phyloP scores from a whole-genome alignment of 2,797 vertebrate genomes.

The Holocentrus rufus region DNA sequence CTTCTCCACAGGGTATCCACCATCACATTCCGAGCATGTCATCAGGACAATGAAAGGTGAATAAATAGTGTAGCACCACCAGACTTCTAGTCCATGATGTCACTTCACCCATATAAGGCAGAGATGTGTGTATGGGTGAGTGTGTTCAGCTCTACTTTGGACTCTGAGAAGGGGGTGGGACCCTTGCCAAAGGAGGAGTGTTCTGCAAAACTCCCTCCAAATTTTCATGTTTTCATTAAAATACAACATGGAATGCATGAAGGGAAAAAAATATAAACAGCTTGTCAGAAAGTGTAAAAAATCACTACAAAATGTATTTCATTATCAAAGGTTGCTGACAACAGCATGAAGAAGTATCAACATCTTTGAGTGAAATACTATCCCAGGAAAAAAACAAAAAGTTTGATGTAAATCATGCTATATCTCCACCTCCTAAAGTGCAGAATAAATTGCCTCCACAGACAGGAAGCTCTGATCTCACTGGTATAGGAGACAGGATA shows the following conservation, averaged over 20 bases:
- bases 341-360: not conserved
- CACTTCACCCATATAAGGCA: constrained; percentile 83
- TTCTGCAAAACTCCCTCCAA: constrained; percentile 57
- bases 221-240: constrained; percentile 52
- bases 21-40: constrained; percentile 79
- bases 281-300: constrained; percentile 15
- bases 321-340: not conserved
- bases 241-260: constrained; percentile 36
- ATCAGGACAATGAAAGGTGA: constrained; percentile 84
- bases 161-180: constrained; percentile 77
- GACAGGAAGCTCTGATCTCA: constrained; percentile 41
- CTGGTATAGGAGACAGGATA: constrained; percentile 37
- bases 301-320: not conserved
- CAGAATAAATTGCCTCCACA: constrained; percentile 38
- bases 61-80: constrained; percentile 78
- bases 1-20: constrained; percentile 71
- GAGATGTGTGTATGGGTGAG: constrained; percentile 74
- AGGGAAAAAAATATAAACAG: constrained; percentile 11
- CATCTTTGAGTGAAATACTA: not conserved
- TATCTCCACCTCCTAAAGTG: constrained; percentile 7
- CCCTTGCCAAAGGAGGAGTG: constrained; percentile 60
- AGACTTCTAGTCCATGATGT: constrained; percentile 83
- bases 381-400: constrained; percentile 3
- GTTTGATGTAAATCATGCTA: constrained; percentile 26
- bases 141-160: constrained; percentile 76